Conservation (phyloP, 2,113 vertebrate genomes). For the Gobius niger region DNA sequence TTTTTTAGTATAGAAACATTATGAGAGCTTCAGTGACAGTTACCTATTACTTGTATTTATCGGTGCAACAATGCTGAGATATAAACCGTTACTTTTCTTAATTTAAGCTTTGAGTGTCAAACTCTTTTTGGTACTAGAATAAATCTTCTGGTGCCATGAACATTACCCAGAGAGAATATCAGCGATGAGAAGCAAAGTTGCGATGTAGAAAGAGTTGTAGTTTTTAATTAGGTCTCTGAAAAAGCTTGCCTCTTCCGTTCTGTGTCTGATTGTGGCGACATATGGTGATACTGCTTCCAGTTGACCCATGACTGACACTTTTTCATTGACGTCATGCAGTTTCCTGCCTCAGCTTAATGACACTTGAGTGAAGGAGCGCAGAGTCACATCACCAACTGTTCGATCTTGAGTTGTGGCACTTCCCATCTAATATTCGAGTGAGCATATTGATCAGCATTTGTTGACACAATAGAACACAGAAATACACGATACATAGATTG, state of each 20-base stretch:
- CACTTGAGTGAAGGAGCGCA: neutral
- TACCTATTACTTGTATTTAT: neutral
- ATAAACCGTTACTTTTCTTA: no score
- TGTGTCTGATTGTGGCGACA: neutral
- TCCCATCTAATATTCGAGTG: neutral
- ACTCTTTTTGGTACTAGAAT: no score
- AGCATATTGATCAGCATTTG: constrained; percentile 3
- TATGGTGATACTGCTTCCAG: neutral
- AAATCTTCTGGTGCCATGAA: no score
- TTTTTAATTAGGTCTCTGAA: no score
- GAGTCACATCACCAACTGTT: neutral
- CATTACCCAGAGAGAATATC: no score
- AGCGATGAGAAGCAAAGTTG: no score
- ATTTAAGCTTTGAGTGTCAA: neutral
- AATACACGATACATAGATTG: neutral
- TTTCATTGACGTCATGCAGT: neutral
- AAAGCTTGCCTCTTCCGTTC: no score
- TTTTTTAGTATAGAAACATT: neutral
- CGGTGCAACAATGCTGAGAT: no score
- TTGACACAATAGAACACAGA: neutral
- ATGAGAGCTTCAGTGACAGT: neutral
- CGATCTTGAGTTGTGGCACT: constrained; percentile 3
- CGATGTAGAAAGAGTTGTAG: no score
- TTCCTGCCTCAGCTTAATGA: neutral
- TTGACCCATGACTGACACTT: constrained; percentile 8